Base-by-base conservation (phyloP, 1,140 invertebrate species). In the Drosophila albomicans region DNA sequence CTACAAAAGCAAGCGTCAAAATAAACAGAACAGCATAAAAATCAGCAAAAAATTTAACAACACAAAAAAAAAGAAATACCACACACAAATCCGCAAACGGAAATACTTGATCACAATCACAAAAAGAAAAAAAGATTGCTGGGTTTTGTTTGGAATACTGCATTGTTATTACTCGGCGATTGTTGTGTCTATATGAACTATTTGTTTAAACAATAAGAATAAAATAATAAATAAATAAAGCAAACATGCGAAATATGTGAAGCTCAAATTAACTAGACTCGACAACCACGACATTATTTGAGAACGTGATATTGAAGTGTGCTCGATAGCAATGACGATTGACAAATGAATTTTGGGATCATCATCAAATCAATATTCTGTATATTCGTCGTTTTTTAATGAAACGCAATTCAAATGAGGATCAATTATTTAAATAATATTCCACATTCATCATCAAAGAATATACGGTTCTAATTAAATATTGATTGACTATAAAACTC, bases 1-100 rank as follows among this genome's bases (percentile, higher is more conserved):
- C 82, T 75, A 87, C 82, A 87, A 82, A 87, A 72, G 38, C 67
- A 46, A 28, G 46, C 65, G 51, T 73, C 66, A 79, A 84, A 87
- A 81, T 72, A 85, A 88, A 88, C 84, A 87, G 73, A 87, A 87
- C 79, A 82, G 68, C 75, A 72, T 58, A 62, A 71, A 75, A 49
- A 70, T 43, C 8, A 57, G 35, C 51, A 63, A 67, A 58, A 57
- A 56, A 43, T 5, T 43, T 43, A 43, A 49, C 58, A 64, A 57
- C 56, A 25, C 48, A 46, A 69, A 73, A 56, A 48, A 57, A 76
- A 54, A 51, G 10, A 67, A 78, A 79, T 57, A 46, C 63, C 66
- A 56, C 38, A 49, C 20, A 62, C 52, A 78, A 79, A 75, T 64
- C 8, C 13, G 48, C 67, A 61, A 78, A 72, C 63, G 58, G 64